Evolutionary conservation across 2,113 vertebrate species (phyloP), one percentile per base, ranked within the genome.

Genomic region (Philantomba maxwellii): DNA sequence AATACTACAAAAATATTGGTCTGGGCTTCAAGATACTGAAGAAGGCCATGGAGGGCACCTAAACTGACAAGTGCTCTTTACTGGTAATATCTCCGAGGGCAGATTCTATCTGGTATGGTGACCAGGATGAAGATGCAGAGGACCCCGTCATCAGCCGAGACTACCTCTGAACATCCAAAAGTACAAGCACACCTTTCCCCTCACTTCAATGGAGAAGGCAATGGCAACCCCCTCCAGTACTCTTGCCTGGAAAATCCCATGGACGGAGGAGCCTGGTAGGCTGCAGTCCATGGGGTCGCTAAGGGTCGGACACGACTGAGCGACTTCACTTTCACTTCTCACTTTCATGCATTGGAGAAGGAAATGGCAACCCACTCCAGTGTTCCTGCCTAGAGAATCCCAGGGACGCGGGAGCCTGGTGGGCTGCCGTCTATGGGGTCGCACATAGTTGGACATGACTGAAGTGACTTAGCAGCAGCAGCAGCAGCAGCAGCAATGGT

Each of bases 371-470:
- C 30, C 6, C 30, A 64, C 30, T 33, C 60, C 60, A 62, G 26
- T 60, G 58, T 60, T 64, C 62, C 8, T 64, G 15, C 62, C 28
- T 33, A 0, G 30, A 64, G 62, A 64, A 33, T 33, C 15, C 62
- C 28, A 62, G 30, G 62, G 62, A 33, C 0, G 0, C 0, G 7
- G 30, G 62, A 64, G 62, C 62, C 62, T 64, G 30, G 15, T n/a
- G 62, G 62, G 62, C 62, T 64, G 62, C 30, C 1, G 3, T 64
- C 62, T 64, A 17, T 33, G 7, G 30, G 30, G 30, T 64, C 62
- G 0, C 62, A n/a, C 3, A n/a, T 0, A 64, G 30, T 17, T 3
- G 30, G 30, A n/a, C 30, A 64, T 0, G 15, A n/a, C 62, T 64
- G 15, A n/a, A 64, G 7, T 2, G 15, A 64, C 62, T 4, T 9